These are phyloP conservation scores for Phortica variegata DNA, from an alignment of 1,140 invertebrate species.

Conservation along the genomic window DNA sequence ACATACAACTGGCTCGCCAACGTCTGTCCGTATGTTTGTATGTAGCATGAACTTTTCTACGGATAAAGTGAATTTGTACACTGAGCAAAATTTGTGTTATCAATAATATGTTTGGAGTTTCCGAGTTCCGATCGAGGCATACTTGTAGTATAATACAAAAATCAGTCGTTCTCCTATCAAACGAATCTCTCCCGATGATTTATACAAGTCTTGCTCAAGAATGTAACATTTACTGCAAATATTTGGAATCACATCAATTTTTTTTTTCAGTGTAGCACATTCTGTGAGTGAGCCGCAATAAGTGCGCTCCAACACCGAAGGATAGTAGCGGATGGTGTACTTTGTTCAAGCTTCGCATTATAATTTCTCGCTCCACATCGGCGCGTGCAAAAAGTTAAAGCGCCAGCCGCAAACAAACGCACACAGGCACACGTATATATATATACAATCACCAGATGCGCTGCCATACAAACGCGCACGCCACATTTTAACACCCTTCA, in stretches of 20 bases:
- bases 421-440: slow-evolving; percentile 12
- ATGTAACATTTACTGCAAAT: too few species aligned
- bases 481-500: slow-evolving; percentile 56
- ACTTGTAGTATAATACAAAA: not conserved
- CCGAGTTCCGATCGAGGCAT: too few species aligned
- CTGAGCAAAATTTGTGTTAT: slow-evolving; percentile 11
- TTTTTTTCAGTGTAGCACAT: not conserved
- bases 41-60: slow-evolving; percentile 31
- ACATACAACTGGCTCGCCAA: slow-evolving; percentile 33
- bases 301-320: not conserved
- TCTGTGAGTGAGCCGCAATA: not conserved
- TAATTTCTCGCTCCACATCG: slow-evolving; percentile 49
- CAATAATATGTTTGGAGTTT: not conserved
- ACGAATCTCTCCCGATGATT: too few species aligned
- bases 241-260: too few species aligned
- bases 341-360: slow-evolving; percentile 46
- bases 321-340: slow-evolving; percentile 21
- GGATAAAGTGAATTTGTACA: slow-evolving; percentile 44
- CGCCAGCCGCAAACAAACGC: not conserved
- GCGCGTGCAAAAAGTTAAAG: slow-evolving; percentile 11
- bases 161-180: too few species aligned
- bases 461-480: slow-evolving; percentile 22
- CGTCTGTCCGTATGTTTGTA: slow-evolving; percentile 45
- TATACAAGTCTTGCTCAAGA: too few species aligned
- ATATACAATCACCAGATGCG: slow-evolving; percentile 27